These are phyloP conservation scores for Seladonia tumulorum DNA, from an alignment of 2,888 invertebrate species.

Conservation along the genomic window DNA sequence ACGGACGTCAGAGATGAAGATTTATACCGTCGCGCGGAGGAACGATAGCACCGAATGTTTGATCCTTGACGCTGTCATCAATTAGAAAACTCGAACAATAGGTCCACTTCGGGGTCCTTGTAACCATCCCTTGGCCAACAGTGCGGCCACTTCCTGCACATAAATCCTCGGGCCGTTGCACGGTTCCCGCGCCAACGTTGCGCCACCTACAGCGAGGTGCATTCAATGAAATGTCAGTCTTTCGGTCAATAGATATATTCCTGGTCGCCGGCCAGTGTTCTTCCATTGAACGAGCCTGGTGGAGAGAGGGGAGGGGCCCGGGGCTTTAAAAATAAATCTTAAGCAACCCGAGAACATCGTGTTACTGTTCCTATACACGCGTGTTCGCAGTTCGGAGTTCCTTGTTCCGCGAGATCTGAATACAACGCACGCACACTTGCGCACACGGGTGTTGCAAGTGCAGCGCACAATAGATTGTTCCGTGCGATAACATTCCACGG, in stretches of 20 bases:
- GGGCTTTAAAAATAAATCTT: slow-evolving; percentile 2
- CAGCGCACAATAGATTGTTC: slow-evolving; percentile 17
- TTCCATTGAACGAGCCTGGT: too few species aligned
- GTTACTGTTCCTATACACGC: background rate
- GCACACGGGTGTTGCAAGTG: background rate
- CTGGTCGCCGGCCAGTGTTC: slow-evolving; percentile 8
- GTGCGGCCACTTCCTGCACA: slow-evolving; percentile 28
- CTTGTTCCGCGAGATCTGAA: background rate
- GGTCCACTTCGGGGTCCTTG: slow-evolving; percentile 32
- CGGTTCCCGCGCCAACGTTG: slow-evolving; percentile 28
- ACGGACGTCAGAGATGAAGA: background rate
- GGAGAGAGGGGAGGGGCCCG: background rate
- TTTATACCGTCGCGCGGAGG: background rate
- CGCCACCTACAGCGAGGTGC: slow-evolving; percentile 18
- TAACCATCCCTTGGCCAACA: slow-evolving; percentile 36
- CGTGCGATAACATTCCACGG: slow-evolving; percentile 10
- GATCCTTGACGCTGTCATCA: slow-evolving; percentile 6
- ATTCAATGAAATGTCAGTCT: slow-evolving; percentile 46
- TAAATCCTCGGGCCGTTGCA: slow-evolving; percentile 46
- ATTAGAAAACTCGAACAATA: slow-evolving; percentile 47
- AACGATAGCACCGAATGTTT: slow-evolving; percentile 18
- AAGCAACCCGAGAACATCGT: slow-evolving; percentile 15
- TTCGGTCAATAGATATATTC: slow-evolving; percentile 24
- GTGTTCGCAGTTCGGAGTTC: slow-evolving; percentile 7
- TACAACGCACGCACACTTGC: background rate